These are phyloP conservation scores for Cataglyphis hispanica DNA, from an alignment of 1,140 invertebrate species.

Conservation along the genomic window DNA sequence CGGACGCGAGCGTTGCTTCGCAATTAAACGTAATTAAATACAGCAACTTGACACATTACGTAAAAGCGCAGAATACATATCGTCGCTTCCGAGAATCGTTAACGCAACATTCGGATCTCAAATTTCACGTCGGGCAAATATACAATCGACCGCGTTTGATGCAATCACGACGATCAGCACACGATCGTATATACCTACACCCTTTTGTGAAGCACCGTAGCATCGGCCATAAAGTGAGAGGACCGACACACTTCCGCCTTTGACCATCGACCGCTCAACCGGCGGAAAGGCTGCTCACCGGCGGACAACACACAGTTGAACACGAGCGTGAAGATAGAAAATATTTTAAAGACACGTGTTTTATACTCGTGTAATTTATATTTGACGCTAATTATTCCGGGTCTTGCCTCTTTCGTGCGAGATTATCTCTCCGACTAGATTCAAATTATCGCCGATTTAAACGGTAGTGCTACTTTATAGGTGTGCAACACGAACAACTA, in stretches of 20 bases:
- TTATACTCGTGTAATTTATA: background rate
- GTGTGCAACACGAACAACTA: background rate
- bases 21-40: slow-evolving; percentile 45
- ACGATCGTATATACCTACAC: background rate
- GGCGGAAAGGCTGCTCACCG: slow-evolving; percentile 50
- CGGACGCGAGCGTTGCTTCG: background rate
- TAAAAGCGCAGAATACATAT: background rate
- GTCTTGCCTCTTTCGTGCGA: background rate
- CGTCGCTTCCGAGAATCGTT: slow-evolving; percentile 12
- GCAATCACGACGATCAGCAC: background rate
- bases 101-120: background rate
- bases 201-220: background rate
- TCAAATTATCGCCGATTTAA: slow-evolving; percentile 11
- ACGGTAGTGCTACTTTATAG: background rate
- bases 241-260: slow-evolving; percentile 62
- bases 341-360: slow-evolving; percentile 34
- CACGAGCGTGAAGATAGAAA: slow-evolving; percentile 15
- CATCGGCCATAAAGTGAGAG: slow-evolving; percentile 55
- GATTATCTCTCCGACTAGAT: background rate
- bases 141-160: background rate
- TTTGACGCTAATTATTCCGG: background rate
- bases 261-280: slow-evolving; percentile 34
- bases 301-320: background rate
- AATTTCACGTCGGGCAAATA: background rate
- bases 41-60: background rate